Percentiles rank a stretch among this genome's conserved stretches.
phyloP scores from a whole-genome alignment of 2,797 vertebrate species.

The Pseudomugil gertrudae region DNA sequence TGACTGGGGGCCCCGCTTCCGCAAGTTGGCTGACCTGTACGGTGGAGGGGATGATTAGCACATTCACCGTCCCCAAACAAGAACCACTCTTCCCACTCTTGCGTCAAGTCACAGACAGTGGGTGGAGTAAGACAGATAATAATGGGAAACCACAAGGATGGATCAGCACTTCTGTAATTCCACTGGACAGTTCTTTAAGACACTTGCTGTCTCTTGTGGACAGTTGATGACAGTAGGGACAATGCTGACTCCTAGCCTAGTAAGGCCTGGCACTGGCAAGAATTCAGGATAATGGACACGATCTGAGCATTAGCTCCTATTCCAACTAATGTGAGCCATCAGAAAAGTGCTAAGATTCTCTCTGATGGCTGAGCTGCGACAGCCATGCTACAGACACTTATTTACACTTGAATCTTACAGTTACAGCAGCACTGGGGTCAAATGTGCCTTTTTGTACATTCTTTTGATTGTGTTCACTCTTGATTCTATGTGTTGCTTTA shows the following conservation, averaged over 20 bases:
- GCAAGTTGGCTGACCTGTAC: conserved; percentile 97
- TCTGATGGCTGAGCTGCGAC: conserved; percentile 85
- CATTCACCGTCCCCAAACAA: not conserved
- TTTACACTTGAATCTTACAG: conserved; percentile 99
- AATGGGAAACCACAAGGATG: conserved; percentile 19
- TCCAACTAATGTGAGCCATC: conserved; percentile 45
- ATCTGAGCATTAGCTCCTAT: conserved; percentile 45
- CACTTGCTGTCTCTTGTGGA: conserved; percentile 73
- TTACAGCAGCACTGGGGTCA: conserved; percentile 99
- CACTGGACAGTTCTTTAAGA: conserved; percentile 88
- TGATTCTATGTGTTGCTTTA: conserved; percentile 92
- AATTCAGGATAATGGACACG: conserved; percentile 48
- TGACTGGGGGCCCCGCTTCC: conserved; percentile 97
- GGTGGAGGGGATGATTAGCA: conserved; percentile 92
- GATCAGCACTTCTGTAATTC: conserved; percentile 80
- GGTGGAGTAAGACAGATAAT: conserved; percentile 16
- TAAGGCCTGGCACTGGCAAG: conserved; percentile 24
- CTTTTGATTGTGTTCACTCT: conserved; percentile 74
- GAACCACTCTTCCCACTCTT: conserved; percentile 14
- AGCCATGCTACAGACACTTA: conserved; percentile 87
- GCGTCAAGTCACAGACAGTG: conserved; percentile 20
- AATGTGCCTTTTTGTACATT: conserved; percentile 99
- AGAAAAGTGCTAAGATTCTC: conserved; percentile 49
- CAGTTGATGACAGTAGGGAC: conserved; percentile 48
- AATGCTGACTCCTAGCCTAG: conserved; percentile 48